Evolutionary conservation across 2,113 vertebrate species (phyloP).

Genomic region (Miniopterus natalensis): DNA sequence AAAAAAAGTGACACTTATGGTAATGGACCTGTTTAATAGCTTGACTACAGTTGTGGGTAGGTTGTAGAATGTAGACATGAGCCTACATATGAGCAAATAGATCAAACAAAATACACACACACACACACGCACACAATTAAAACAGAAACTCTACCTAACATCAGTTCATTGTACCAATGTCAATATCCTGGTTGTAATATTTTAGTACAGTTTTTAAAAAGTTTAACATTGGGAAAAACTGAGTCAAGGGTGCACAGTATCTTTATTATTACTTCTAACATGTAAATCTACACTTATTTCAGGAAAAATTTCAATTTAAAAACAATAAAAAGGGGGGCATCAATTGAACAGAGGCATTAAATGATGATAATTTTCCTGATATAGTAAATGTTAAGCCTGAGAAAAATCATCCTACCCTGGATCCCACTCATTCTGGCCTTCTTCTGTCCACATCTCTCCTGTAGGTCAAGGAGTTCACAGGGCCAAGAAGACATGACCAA

Average conservation of each 20-base stretch:
- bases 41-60: neutral
- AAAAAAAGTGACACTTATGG: neutral
- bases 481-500: neutral
- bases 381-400: neutral
- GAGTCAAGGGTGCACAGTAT: neutral
- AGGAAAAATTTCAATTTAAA: neutral
- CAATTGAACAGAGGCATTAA: neutral
- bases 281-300: neutral
- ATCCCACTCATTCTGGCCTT: neutral
- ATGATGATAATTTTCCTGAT: neutral
- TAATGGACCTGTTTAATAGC: neutral
- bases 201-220: neutral
- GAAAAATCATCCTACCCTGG: neutral
- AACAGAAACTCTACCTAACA: neutral
- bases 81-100: neutral
- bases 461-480: neutral
- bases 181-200: neutral
- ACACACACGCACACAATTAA: neutral
- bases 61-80: neutral
- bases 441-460: neutral
- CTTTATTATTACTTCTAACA: neutral
- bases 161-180: neutral
- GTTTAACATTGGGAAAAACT: neutral
- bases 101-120: neutral
- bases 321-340: neutral